These are phyloP conservation scores for Sabatieria punctata DNA, from an alignment of 2,888 invertebrate genomes.

Conservation along the genomic window DNA sequence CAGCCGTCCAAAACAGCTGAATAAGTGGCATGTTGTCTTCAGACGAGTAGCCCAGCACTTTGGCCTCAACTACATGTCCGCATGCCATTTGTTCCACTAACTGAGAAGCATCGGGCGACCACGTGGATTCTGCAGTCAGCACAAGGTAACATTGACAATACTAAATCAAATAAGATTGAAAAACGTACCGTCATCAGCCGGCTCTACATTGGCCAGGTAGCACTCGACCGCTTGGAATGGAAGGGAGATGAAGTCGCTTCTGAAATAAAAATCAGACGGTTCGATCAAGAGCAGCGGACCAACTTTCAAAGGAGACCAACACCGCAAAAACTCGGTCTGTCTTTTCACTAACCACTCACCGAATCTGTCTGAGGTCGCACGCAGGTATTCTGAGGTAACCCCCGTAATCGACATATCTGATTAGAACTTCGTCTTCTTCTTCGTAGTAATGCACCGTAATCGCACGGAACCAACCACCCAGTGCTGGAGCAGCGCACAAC, in stretches of 20 bases:
- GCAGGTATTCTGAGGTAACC: slow-evolving; percentile 66
- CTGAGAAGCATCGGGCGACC: too few relatives aligned
- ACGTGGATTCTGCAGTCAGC: too few relatives aligned
- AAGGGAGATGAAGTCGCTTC: slow-evolving; percentile 74
- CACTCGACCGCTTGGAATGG: slow-evolving; percentile 97
- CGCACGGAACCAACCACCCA: slow-evolving; percentile 73
- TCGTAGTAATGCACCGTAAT: slow-evolving; percentile 51
- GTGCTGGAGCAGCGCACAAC: slow-evolving; percentile 67
- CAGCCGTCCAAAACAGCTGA: too few relatives aligned
- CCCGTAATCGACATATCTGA: slow-evolving; percentile 84
- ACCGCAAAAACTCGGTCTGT: too few relatives aligned
- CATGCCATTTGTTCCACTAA: too few relatives aligned
- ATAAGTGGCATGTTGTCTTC: too few relatives aligned
- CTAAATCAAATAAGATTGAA: too few relatives aligned
- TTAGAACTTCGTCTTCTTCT: slow-evolving; percentile 50
- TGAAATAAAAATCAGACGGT: slow-evolving; percentile 15
- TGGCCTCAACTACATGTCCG: too few relatives aligned
- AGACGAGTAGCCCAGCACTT: too few relatives aligned
- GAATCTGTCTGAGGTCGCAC: slow-evolving; percentile 66
- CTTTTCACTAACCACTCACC: slow-evolving; percentile 26
- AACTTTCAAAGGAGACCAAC: neutral
- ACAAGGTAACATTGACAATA: too few relatives aligned
- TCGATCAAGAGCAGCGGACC: neutral
- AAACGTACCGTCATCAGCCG: too few relatives aligned
- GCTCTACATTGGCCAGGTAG: slow-evolving; percentile 73